Conservation (phyloP, 2,797 vertebrate genomes). For the Tinamus major region DNA sequence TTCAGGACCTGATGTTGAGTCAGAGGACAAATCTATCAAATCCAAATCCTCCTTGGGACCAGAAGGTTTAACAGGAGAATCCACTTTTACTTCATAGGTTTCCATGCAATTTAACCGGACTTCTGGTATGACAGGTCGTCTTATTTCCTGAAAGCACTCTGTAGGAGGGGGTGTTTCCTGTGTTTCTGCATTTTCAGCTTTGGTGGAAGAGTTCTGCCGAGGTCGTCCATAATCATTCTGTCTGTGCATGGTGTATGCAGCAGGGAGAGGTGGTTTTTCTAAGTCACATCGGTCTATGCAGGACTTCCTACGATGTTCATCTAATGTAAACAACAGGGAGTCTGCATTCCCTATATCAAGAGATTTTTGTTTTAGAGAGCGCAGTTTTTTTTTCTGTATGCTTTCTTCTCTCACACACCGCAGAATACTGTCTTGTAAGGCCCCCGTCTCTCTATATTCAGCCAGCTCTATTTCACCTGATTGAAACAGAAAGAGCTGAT, state of each 20-base stretch:
- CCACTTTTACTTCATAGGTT: constrained; percentile 90
- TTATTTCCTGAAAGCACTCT: constrained; percentile 80
- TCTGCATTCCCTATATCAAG: constrained; percentile 98
- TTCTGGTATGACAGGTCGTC: constrained; percentile 93
- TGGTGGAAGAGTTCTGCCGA: constrained; percentile 78
- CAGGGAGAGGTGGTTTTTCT: constrained; percentile 84
- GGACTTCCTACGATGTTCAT: constrained; percentile 96
- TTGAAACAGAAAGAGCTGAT: constrained; percentile 82
- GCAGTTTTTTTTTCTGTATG: constrained; percentile 94
- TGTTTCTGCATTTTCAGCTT: constrained; percentile 77
- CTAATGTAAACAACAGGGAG: constrained; percentile 94
- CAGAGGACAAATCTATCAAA: constrained; percentile 96
- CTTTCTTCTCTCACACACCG: constrained; percentile 94
- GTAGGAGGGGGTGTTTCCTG: constrained; percentile 65
- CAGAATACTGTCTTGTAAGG: constrained; percentile 95
- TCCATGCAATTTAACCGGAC: constrained; percentile 98
- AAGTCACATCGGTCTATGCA: constrained; percentile 94
- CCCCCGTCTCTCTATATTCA: constrained; percentile 93
- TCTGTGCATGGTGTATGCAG: constrained; percentile 69
- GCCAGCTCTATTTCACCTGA: constrained; percentile 98
- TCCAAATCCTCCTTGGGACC: constrained; percentile 89
- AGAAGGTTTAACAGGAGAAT: constrained; percentile 79
- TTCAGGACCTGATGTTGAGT: constrained; percentile 94
- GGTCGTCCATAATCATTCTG: constrained; percentile 76
- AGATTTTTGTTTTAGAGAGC: constrained; percentile 99